These are phyloP conservation scores for Gopherus evgoodei DNA, from an alignment of 2,113 vertebrate species.

Conservation along the genomic window DNA sequence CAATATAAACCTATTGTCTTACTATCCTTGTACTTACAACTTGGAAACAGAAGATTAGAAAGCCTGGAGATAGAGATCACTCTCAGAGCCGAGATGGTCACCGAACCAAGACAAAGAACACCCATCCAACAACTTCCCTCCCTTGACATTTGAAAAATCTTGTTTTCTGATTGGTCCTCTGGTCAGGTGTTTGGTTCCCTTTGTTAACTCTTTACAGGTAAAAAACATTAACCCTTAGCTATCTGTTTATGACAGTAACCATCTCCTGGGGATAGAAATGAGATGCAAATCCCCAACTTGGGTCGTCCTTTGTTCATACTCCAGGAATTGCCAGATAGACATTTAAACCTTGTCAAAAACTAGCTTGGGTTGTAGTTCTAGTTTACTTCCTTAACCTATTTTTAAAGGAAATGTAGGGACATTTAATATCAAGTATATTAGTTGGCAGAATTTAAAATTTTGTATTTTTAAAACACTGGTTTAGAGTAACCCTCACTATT, in stretches of 20 bases:
- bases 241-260: not conserved
- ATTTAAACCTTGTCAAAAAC: not conserved
- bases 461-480: rapidly evolving
- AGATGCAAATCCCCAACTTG: not conserved
- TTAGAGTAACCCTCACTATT: not conserved
- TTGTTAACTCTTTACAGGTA: too few species aligned
- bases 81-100: too few species aligned
- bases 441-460: not conserved
- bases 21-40: too few species aligned
- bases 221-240: too few species aligned
- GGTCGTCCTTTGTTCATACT: not conserved
- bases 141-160: too few species aligned
- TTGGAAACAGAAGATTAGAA: too few species aligned
- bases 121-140: too few species aligned
- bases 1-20: too few species aligned
- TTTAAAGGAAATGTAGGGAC: not conserved
- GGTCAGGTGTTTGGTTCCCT: too few species aligned
- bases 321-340: not conserved
- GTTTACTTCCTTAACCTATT: not conserved
- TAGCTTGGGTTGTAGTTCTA: not conserved
- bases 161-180: too few species aligned
- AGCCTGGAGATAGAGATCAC: too few species aligned
- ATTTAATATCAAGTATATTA: not conserved
- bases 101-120: too few species aligned
- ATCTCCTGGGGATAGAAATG: not conserved